phyloP scores from a whole-genome alignment of 2,888 invertebrate genomes.

The Frankliniella fusca region DNA sequence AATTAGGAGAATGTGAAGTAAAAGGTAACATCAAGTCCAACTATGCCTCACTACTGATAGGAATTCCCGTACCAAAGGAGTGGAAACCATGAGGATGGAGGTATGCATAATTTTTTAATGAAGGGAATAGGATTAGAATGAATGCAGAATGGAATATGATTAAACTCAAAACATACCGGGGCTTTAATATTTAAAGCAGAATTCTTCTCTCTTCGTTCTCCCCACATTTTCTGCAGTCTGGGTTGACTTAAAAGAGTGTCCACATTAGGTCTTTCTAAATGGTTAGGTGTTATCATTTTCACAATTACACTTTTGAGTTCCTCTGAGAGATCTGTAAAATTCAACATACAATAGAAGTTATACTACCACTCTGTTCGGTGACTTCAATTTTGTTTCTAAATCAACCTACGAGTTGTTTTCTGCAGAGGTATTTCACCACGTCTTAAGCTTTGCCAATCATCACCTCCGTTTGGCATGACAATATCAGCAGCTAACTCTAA shows the following conservation, averaged over 20 bases:
- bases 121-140: too few species aligned
- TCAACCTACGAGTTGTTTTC: not conserved
- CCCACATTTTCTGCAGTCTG: not conserved
- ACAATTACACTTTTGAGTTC: not conserved
- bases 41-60: too few species aligned
- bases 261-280: not conserved
- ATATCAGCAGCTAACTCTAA: conserved; percentile 66
- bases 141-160: too few species aligned
- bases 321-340: not conserved
- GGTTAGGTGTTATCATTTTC: not conserved
- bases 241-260: not conserved
- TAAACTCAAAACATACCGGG: not conserved
- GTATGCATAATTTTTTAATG: too few species aligned
- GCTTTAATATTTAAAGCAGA: not conserved
- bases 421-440: conserved; percentile 43
- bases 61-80: too few species aligned
- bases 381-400: not conserved
- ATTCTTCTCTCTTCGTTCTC: not conserved
- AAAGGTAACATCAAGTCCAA: too few species aligned
- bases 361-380: too few species aligned
- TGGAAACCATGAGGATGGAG: too few species aligned
- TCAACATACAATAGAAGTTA: too few species aligned
- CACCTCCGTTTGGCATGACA: conserved; percentile 62
- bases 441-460: conserved; percentile 63
- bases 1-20: too few species aligned